Base-by-base conservation (phyloP, 2,888 invertebrate genomes). In the Heliconius charithonia region DNA sequence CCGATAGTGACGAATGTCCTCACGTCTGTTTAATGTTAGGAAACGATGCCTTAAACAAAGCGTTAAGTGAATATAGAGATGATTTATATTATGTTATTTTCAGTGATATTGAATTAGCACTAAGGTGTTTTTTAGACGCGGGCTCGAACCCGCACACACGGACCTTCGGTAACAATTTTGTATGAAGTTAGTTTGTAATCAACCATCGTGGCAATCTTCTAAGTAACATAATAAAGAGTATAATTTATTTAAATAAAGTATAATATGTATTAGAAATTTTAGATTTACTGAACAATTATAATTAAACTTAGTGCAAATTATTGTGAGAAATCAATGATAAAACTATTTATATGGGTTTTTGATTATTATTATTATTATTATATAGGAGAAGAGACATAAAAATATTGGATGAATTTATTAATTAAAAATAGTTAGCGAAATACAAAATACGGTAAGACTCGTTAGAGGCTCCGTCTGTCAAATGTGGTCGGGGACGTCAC, bases 381-480 rank as follows among this genome's bases (percentile, higher is more conserved):
- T 92, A 94, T 95, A 94, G 93, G 94, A 89, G 91, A 91, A 91
- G 88, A 89, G 89, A 51, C 93, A 94, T 91, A 91, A 94, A 37
- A 92, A 93, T 94, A 94, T 94, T 94, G 93, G 93, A 94, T 93
- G 94, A 95, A 95, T 95, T 94, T 95, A 95, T 95, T 94, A 95
- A 94, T 94, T 94, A 95, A 95, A 37, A 94, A 94, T 95, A 95
- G 94, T 94, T 94, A 95, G 95, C 94, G 90, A 94, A 95, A 93
- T 95, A 94, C 94, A 94, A 19, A 41, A 93, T 94, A 95, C 92
- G 93, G 89, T 94, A 95, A 94, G 94, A 93, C 90, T 93, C 93
- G 90, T 92, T 19, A 92, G 92, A 92, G 94, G 93, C 92, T 92
- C 19, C 88, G 91, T 92, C 93, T 93, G 94, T 95, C 94, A 92